These are phyloP conservation scores for Fregetta grallaria DNA, from an alignment of 2,113 vertebrate genomes.

Conservation along the genomic window DNA sequence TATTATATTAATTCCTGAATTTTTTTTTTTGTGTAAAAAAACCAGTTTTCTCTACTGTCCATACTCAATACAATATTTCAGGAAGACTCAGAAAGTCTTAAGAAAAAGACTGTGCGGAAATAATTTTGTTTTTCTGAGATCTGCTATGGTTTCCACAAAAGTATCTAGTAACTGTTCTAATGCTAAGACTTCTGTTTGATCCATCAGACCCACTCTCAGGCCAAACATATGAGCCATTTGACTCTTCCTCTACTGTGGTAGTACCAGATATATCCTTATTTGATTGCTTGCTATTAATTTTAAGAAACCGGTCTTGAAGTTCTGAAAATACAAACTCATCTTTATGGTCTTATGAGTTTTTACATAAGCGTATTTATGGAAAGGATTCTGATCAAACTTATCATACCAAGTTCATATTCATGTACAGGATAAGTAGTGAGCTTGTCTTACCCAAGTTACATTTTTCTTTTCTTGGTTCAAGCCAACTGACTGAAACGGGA, in stretches of 20 bases:
- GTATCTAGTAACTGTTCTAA: neutral
- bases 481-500: neutral
- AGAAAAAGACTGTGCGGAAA: neutral
- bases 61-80: neutral
- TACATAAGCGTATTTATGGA: neutral
- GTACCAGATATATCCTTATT: neutral
- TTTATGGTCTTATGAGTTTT: neutral
- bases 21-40: neutral
- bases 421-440: neutral
- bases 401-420: neutral
- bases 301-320: neutral
- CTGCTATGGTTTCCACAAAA: neutral
- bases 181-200: neutral
- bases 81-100: neutral
- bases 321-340: neutral
- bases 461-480: neutral
- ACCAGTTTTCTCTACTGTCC: neutral
- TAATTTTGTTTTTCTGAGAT: neutral
- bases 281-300: neutral
- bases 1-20: neutral
- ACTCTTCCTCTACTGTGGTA: neutral
- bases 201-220: neutral
- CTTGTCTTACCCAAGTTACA: neutral
- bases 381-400: neutral
- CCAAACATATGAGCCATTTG: neutral